A percentile compares a stretch with the other conserved stretches of the same genome.
Conservation (phyloP, 1,140 invertebrate genomes). For the Drosophila ohnishii region DNA sequence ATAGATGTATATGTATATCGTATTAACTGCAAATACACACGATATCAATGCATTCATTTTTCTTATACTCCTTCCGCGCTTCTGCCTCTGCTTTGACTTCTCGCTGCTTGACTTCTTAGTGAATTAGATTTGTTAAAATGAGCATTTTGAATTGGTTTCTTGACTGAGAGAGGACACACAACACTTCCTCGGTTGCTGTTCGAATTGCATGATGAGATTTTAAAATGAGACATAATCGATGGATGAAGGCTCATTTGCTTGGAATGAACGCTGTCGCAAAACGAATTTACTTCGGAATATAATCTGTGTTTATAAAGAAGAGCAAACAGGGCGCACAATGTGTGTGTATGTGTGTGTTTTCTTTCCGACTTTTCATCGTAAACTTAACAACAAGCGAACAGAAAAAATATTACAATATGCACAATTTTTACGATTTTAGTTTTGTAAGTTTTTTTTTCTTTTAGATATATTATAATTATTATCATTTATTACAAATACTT, state of each 20-base stretch:
- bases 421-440: constrained; percentile 32
- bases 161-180: constrained; percentile 25
- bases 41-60: constrained; percentile 49
- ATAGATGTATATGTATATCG: constrained; percentile 45
- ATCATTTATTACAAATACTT: constrained; percentile 77
- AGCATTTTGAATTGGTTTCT: constrained; percentile 60
- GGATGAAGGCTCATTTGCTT: constrained; percentile 48
- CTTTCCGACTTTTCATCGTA: constrained; percentile 30
- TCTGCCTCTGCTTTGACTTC: constrained; percentile 40
- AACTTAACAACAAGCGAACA: constrained; percentile 78
- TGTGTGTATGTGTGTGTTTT: constrained; percentile 10
- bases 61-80: constrained; percentile 26
- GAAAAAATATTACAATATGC: constrained; percentile 64
- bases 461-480: constrained; percentile 50
- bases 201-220: constrained; percentile 49
- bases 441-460: constrained; percentile 28
- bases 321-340: constrained; percentile 41
- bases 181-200: constrained; percentile 32
- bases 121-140: constrained; percentile 66
- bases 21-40: constrained; percentile 40
- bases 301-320: constrained; percentile 34
- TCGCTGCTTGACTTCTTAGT: constrained; percentile 53
- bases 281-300: constrained; percentile 57
- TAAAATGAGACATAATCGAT: constrained; percentile 32
- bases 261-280: constrained; percentile 72